Percentiles rank a stretch among this genome's conserved stretches.
Conservation (phyloP, 2,797 vertebrate species). For the Streptopelia turtur region DNA sequence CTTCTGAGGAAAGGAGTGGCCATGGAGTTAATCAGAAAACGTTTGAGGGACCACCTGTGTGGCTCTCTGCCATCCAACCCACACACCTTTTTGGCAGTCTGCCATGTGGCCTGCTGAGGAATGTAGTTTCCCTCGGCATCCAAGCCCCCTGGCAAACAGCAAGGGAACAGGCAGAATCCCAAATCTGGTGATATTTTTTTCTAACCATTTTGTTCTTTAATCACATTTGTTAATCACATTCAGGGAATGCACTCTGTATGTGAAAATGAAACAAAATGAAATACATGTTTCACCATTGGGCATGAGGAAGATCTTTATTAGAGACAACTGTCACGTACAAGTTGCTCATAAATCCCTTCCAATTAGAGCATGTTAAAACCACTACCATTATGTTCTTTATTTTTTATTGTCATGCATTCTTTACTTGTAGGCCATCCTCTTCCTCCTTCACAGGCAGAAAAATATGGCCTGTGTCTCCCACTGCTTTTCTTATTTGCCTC, state of each 20-base stretch:
- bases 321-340: conserved; percentile 2
- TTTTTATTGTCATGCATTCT: background rate
- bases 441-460: background rate
- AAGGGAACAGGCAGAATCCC: background rate
- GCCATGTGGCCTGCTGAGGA: conserved; percentile 38
- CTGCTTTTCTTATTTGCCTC: background rate
- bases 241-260: background rate
- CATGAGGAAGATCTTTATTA: background rate
- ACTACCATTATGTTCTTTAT: background rate
- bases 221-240: conserved; percentile 21
- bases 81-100: conserved; percentile 35
- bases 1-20: conserved; percentile 57
- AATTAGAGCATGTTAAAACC: conserved; percentile 25
- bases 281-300: background rate
- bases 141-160: conserved; percentile 43
- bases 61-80: conserved; percentile 55
- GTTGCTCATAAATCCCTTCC: conserved; percentile 18
- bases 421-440: background rate
- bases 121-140: background rate
- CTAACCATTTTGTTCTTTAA: conserved; percentile 17
- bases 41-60: conserved; percentile 67
- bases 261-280: conserved; percentile 8
- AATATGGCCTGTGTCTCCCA: background rate
- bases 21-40: conserved; percentile 36
- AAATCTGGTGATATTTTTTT: background rate